phyloP scores from a whole-genome alignment of 1,140 invertebrate genomes.

The Trichoplusia ni region DNA sequence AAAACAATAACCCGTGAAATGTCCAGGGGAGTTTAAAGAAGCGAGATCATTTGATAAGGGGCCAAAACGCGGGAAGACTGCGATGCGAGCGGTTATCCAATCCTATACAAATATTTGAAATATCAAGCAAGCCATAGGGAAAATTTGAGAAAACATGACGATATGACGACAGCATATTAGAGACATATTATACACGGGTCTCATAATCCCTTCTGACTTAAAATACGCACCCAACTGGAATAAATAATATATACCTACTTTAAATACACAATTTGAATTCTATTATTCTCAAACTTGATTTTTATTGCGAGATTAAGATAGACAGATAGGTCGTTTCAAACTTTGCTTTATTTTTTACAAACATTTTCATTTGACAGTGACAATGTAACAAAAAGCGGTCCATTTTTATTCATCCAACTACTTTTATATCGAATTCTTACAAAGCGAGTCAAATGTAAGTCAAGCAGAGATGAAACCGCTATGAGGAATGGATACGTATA shows the following conservation, averaged over 20 bases:
- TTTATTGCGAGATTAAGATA: no score
- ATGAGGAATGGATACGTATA: conserved; percentile 59
- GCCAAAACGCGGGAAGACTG: conserved; percentile 33
- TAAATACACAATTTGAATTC: no score
- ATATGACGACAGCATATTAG: conserved; percentile 19
- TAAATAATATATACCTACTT: no score
- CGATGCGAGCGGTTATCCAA: conserved; percentile 36
- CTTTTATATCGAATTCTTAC: neutral
- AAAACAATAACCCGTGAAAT: conserved; percentile 8
- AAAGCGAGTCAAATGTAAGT: neutral
- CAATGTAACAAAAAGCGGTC: neutral
- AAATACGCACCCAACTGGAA: no score
- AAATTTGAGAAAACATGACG: conserved; percentile 42
- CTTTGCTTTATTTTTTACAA: no score
- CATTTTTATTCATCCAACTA: neutral
- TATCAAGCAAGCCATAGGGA: conserved; percentile 44
- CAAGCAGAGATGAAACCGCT: conserved; percentile 34
- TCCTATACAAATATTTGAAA: conserved; percentile 63
- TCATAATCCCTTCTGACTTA: no score
- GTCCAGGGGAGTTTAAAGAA: conserved; percentile 18
- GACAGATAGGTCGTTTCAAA: no score
- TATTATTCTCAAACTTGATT: no score
- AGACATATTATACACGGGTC: conserved; percentile 21
- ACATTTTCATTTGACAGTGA: no score
- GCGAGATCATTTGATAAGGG: conserved; percentile 44